Evolutionary conservation across 2,888 invertebrate genomes (phyloP).

Genomic region (Cephalotes varians): DNA sequence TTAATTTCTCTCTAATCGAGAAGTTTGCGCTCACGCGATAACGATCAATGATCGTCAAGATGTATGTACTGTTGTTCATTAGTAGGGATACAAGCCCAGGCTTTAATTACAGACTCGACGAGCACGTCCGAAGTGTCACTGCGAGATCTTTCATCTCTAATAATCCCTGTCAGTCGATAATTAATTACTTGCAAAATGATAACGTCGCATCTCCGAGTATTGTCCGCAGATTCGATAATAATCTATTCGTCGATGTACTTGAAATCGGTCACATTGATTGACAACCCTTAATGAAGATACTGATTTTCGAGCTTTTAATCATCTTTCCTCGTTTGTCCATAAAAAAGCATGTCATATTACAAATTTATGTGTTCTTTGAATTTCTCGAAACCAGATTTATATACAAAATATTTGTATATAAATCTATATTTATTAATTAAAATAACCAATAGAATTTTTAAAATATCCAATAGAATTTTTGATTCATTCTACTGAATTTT

Average conservation of each 20-base stretch:
- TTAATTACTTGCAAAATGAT: conserved; percentile 60
- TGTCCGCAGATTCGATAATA: conserved; percentile 20
- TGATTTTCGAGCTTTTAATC: not conserved
- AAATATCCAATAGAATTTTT: too few relatives aligned
- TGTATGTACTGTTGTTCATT: conserved; percentile 50
- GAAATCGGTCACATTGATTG: conserved; percentile 6
- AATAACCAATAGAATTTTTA: too few relatives aligned
- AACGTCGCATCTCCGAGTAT: conserved; percentile 39
- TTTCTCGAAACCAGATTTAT: not conserved
- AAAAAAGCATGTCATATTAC: not conserved
- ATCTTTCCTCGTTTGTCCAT: not conserved
- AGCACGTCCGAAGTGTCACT: conserved; percentile 48
- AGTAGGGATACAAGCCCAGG: conserved; percentile 28
- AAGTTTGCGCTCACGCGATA: conserved; percentile 21
- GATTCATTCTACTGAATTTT: too few relatives aligned
- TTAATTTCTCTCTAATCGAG: not conserved
- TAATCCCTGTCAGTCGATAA: conserved; percentile 44
- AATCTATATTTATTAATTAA: too few relatives aligned
- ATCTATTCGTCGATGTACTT: not conserved
- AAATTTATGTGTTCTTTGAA: not conserved
- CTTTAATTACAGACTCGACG: conserved; percentile 54
- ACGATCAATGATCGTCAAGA: conserved; percentile 43
- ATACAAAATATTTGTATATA: not conserved
- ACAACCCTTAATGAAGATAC: conserved; percentile 3
- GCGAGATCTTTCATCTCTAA: conserved; percentile 36